Percentiles rank a stretch among this genome's conserved stretches.
Conservation (phyloP, 2,113 vertebrate species). For the Misgurnus mizolepis region DNA sequence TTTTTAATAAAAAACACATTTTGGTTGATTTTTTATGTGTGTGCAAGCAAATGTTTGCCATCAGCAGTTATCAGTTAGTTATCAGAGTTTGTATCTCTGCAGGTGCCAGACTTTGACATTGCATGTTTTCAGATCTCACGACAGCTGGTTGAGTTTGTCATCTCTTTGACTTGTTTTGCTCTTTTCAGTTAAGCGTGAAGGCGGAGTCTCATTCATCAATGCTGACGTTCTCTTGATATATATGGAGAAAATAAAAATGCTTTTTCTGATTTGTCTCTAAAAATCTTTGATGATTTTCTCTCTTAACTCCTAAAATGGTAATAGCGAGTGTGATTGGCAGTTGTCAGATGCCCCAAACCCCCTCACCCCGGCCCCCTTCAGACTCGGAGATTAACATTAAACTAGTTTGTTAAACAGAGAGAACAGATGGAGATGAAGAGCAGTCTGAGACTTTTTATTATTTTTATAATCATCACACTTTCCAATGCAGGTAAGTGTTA, state of each 20-base stretch:
- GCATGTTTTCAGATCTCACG: too few relatives aligned
- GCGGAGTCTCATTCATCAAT: conserved; percentile 22
- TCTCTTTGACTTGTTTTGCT: not conserved
- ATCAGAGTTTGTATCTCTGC: conserved; percentile 19
- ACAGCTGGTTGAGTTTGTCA: too few relatives aligned
- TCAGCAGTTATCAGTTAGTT: conserved; percentile 16
- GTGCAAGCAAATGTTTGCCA: not conserved
- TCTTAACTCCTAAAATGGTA: conserved; percentile 35
- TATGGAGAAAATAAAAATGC: conserved; percentile 33
- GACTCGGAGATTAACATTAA: not conserved
- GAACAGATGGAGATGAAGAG: not conserved
- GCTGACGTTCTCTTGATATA: conserved; percentile 5
- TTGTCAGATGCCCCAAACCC: not conserved
- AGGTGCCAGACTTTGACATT: conserved; percentile 25
- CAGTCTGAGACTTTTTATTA: not conserved
- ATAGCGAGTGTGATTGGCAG: conserved; percentile 37
- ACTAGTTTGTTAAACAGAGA: not conserved
- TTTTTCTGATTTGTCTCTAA: conserved; percentile 45
- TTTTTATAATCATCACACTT: not conserved
- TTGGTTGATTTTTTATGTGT: not conserved
- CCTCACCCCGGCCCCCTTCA: not conserved
- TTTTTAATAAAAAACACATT: too few relatives aligned
- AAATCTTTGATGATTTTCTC: conserved; percentile 27
- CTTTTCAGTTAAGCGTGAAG: not conserved
- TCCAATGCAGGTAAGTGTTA: not conserved